phyloP scores from a whole-genome alignment of 2,888 invertebrate species.

The Eristalis intricaria region DNA sequence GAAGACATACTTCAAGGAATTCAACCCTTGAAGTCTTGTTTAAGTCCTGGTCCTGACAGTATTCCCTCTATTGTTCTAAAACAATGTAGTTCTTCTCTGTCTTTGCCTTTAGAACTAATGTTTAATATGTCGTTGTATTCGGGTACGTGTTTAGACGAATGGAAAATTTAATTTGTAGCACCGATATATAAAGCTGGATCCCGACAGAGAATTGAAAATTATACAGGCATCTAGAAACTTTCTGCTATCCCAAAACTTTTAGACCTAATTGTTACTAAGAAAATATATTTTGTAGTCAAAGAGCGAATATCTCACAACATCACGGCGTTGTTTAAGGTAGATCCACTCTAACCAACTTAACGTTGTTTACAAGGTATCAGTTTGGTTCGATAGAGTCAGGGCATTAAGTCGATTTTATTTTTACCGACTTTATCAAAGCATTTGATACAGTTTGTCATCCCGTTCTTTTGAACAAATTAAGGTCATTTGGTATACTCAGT shows the following conservation, averaged over 20 bases:
- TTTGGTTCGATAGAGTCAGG: background rate
- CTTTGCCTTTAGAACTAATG: background rate
- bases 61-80: too few relatives aligned
- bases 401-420: background rate
- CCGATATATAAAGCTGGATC: constrained; percentile 19
- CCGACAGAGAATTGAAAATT: constrained; percentile 19
- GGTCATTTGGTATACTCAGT: too few relatives aligned
- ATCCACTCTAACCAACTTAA: background rate
- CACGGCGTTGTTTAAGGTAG: background rate
- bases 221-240: constrained; percentile 11
- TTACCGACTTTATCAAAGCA: background rate
- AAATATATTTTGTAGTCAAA: too few relatives aligned
- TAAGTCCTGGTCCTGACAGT: background rate
- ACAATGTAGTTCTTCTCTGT: background rate
- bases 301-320: too few relatives aligned
- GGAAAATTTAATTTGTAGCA: constrained; percentile 1
- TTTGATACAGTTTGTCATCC: too few relatives aligned
- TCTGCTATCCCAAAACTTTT: too few relatives aligned
- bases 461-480: too few relatives aligned
- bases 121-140: background rate
- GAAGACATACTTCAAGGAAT: background rate
- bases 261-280: too few relatives aligned
- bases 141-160: constrained; percentile 9
- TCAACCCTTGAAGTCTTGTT: background rate
- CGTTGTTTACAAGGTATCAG: background rate